Percentiles rank a stretch among this genome's conserved stretches.
Conservation (phyloP, 2,888 invertebrate species). For the Anaspis maculata region DNA sequence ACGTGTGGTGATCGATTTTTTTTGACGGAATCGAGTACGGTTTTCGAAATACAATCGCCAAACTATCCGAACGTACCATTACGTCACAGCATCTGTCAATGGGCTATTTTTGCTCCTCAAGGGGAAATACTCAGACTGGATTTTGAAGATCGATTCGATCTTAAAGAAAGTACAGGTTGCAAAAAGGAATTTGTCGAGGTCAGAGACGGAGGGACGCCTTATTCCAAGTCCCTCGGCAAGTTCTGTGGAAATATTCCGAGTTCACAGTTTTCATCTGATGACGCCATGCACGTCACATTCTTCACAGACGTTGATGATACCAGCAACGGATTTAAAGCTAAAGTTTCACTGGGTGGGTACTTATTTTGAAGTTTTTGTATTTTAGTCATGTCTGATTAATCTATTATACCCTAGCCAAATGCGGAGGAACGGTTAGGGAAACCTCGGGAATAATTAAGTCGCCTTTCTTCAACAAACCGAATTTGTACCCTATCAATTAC, state of each 20-base stretch:
- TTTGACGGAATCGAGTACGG: constrained; percentile 44
- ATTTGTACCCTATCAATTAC: constrained; percentile 46
- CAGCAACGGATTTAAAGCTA: constrained; percentile 69
- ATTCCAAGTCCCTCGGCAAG: constrained; percentile 56
- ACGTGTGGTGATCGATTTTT: constrained; percentile 61
- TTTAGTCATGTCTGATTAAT: constrained; percentile 6
- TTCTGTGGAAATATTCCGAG: constrained; percentile 56
- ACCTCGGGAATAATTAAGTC: constrained; percentile 54
- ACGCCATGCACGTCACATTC: constrained; percentile 63
- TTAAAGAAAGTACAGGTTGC: constrained; percentile 56
- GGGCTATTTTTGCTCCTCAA: constrained; percentile 65
- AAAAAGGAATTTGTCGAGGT: constrained; percentile 65
- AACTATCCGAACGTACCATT: constrained; percentile 74
- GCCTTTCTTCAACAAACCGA: constrained; percentile 56
- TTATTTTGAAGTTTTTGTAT: too few relatives aligned
- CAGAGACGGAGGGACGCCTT: constrained; percentile 69
- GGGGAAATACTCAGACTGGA: constrained; percentile 69
- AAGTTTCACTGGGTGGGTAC: constrained; percentile 49
- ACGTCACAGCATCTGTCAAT: constrained; percentile 74
- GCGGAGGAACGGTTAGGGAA: constrained; percentile 65
- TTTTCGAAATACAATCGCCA: constrained; percentile 61
- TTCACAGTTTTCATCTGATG: constrained; percentile 54
- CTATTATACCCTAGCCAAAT: constrained; percentile 52
- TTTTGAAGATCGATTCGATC: constrained; percentile 67
- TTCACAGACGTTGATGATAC: constrained; percentile 62